Evolutionary conservation across 2,888 invertebrate species (phyloP).

Genomic region (Chouioia cunea): DNA sequence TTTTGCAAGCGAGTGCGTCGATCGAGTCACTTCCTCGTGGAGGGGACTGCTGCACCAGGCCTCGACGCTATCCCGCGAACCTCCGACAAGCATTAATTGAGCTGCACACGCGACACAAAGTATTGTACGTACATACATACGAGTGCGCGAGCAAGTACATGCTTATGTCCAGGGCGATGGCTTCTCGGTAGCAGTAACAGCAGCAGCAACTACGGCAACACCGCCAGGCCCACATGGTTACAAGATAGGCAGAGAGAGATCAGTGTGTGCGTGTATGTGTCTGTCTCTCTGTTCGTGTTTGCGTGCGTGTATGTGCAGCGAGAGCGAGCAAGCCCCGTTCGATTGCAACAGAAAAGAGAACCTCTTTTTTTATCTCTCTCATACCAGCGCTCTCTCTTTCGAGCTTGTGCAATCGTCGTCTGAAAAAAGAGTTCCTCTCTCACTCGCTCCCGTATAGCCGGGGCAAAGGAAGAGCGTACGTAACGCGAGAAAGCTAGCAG

Average conservation of each 20-base stretch:
- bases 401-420: slow-evolving; percentile 35
- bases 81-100: too few relatives aligned
- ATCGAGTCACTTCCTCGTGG: slow-evolving; percentile 17
- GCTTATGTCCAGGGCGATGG: slow-evolving; percentile 31
- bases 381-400: background rate
- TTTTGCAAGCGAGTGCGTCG: too few relatives aligned
- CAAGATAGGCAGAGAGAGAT: too few relatives aligned
- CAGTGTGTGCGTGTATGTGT: background rate
- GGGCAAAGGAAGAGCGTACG: slow-evolving; percentile 1
- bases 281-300: background rate
- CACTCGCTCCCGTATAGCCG: background rate
- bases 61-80: too few relatives aligned
- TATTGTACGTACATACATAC: too few relatives aligned
- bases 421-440: slow-evolving; percentile 20
- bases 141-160: background rate
- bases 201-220: slow-evolving; percentile 8
- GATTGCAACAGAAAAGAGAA: slow-evolving; percentile 37
- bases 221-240: background rate
- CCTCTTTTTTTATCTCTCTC: slow-evolving; percentile 12
- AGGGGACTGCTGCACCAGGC: too few relatives aligned
- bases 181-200: slow-evolving; percentile 7
- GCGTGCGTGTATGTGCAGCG: slow-evolving; percentile 1
- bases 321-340: background rate
- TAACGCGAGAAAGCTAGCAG: slow-evolving; percentile 12
- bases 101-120: too few relatives aligned